A percentile compares a stretch with the other conserved stretches of the same genome.
Conservation (phyloP, 2,888 invertebrate species). For the Synanthedon formicaeformis region DNA sequence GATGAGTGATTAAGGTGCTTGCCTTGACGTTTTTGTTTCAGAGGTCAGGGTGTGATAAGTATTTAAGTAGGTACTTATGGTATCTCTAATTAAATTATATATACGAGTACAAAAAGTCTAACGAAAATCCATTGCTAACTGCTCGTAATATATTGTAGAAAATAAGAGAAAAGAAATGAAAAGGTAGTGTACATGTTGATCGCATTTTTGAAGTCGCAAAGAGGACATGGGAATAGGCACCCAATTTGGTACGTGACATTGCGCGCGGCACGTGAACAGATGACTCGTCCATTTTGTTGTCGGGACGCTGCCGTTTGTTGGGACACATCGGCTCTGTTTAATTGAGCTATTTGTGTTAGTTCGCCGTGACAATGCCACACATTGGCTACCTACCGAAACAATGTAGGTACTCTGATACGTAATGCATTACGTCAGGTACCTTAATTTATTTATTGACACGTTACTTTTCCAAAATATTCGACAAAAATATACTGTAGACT, state of each 20-base stretch:
- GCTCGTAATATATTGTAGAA: too few relatives aligned
- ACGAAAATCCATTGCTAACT: too few relatives aligned
- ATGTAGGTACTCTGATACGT: conserved; percentile 23
- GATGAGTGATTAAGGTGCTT: too few relatives aligned
- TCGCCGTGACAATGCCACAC: conserved; percentile 37
- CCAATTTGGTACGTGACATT: conserved; percentile 54
- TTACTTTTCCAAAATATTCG: too few relatives aligned
- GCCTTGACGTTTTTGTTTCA: too few relatives aligned
- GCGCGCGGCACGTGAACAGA: conserved; percentile 36
- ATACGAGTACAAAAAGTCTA: too few relatives aligned
- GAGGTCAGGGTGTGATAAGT: too few relatives aligned
- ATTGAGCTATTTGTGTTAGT: conserved; percentile 63
- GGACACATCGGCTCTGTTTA: conserved; percentile 32
- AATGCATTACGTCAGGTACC: conserved; percentile 5
- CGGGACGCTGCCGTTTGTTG: conserved; percentile 21
- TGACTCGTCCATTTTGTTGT: conserved; percentile 27
- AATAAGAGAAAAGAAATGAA: too few relatives aligned
- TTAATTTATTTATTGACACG: not conserved
- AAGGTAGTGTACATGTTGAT: not conserved
- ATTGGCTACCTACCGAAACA: conserved; percentile 32
- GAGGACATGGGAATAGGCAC: conserved; percentile 27
- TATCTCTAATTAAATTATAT: too few relatives aligned
- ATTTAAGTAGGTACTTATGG: too few relatives aligned
- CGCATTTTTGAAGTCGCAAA: conserved; percentile 23
- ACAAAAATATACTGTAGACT: too few relatives aligned